phyloP scores from a whole-genome alignment of 2,888 invertebrate species.

The Lutraria lutraria region DNA sequence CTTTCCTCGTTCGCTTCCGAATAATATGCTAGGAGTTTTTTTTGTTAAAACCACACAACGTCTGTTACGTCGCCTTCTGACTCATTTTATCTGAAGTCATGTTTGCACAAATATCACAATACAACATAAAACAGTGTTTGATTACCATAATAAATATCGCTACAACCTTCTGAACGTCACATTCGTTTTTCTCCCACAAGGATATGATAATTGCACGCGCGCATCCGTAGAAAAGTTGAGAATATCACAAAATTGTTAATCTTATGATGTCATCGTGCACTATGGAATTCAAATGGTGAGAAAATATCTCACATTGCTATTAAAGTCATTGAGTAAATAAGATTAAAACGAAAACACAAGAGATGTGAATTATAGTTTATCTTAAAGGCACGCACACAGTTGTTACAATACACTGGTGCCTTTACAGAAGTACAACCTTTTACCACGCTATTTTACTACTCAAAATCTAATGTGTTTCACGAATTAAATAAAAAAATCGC shows the following conservation, averaged over 20 bases:
- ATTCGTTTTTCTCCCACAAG: neutral
- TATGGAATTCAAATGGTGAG: conserved; percentile 20
- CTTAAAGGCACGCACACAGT: conserved; percentile 9
- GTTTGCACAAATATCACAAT: conserved; percentile 3
- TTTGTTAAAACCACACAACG: neutral
- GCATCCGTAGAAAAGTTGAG: neutral
- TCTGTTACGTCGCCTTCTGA: neutral
- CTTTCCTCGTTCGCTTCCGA: neutral
- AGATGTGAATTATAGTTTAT: neutral
- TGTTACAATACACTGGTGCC: neutral
- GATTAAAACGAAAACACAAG: neutral
- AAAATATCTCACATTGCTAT: neutral
- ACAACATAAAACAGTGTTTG: neutral
- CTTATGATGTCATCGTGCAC: conserved; percentile 22
- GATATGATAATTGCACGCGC: neutral
- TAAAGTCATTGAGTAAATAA: neutral
- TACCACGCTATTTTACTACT: neutral
- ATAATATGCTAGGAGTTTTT: neutral
- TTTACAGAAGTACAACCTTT: neutral
- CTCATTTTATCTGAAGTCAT: neutral
- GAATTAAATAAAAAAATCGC: conserved; percentile 59
- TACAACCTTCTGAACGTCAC: neutral
- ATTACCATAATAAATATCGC: neutral
- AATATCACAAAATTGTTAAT: neutral
- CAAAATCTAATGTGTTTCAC: neutral